Conservation (phyloP, 2,797 vertebrate genomes). For the Mycteria americana region DNA sequence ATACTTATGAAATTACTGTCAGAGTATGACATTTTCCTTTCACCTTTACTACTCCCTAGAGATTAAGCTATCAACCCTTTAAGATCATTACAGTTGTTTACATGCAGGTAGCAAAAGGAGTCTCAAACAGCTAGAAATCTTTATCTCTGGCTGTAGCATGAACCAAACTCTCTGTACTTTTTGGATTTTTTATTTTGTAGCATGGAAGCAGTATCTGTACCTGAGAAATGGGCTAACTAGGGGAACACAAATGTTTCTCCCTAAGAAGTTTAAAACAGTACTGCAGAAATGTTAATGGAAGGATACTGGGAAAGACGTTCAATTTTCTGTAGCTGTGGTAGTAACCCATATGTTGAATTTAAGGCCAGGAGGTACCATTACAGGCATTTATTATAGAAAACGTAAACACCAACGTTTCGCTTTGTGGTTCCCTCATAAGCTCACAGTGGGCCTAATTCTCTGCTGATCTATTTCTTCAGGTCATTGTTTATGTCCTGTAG, state of each 20-base stretch:
- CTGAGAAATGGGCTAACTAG: neutral
- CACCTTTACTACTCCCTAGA: slow-evolving; percentile 55
- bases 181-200: neutral
- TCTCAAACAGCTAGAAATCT: neutral
- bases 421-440: neutral
- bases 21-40: slow-evolving; percentile 67
- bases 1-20: slow-evolving; percentile 68
- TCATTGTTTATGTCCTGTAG: neutral
- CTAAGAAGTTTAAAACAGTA: neutral
- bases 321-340: neutral
- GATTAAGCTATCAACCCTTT: slow-evolving; percentile 63
- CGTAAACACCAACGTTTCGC: neutral
- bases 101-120: slow-evolving; percentile 45
- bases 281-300: neutral
- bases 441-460: neutral
- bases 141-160: neutral
- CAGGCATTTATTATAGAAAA: neutral
- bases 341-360: neutral
- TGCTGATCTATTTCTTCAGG: neutral
- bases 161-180: neutral
- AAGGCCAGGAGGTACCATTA: neutral
- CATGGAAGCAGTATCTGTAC: neutral
- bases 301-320: neutral
- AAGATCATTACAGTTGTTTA: slow-evolving; percentile 59
- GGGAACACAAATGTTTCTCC: neutral